These are phyloP conservation scores for Drosophila kepulauana DNA, from an alignment of 1,140 invertebrate genomes.

Conservation along the genomic window DNA sequence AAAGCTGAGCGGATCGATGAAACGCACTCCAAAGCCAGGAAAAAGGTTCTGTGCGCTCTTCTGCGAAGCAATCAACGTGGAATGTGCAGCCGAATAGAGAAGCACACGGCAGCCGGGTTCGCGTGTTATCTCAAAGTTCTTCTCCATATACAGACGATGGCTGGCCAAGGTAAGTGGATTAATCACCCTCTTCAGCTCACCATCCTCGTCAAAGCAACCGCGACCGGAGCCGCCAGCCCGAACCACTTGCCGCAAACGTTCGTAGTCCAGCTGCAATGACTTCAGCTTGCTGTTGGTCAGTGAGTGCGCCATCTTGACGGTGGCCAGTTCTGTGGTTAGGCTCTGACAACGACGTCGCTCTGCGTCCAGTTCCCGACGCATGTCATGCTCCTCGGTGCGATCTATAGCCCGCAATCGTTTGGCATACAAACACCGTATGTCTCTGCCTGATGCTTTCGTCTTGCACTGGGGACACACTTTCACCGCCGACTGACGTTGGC, in stretches of 20 bases:
- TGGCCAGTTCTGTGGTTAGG: conserved; percentile 86
- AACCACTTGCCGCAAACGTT: conserved; percentile 55
- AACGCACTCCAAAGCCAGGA: conserved; percentile 91
- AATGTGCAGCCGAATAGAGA: conserved; percentile 87
- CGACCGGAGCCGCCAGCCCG: conserved; percentile 25
- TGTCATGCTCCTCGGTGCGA: conserved; percentile 88
- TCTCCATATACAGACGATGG: conserved; percentile 86
- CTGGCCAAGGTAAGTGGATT: conserved; percentile 27
- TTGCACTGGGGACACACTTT: conserved; percentile 95
- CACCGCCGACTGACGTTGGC: conserved; percentile 81
- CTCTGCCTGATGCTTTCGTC: conserved; percentile 89
- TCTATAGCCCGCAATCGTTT: conserved; percentile 88
- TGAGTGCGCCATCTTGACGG: conserved; percentile 86
- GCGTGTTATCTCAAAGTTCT: conserved; percentile 88
- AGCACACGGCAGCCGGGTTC: conserved; percentile 92
- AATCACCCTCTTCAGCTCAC: neutral
- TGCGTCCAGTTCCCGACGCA: conserved; percentile 86
- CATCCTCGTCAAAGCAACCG: conserved; percentile 20
- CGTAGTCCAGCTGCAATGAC: conserved; percentile 55
- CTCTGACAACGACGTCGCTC: conserved; percentile 84
- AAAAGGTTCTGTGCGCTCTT: conserved; percentile 90
- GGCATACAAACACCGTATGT: conserved; percentile 91
- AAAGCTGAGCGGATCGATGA: conserved; percentile 89
- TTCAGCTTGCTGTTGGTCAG: conserved; percentile 76
- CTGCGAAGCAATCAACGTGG: conserved; percentile 89